Base-by-base conservation (phyloP, 2,888 invertebrate genomes). In the Archips crataeganus region DNA sequence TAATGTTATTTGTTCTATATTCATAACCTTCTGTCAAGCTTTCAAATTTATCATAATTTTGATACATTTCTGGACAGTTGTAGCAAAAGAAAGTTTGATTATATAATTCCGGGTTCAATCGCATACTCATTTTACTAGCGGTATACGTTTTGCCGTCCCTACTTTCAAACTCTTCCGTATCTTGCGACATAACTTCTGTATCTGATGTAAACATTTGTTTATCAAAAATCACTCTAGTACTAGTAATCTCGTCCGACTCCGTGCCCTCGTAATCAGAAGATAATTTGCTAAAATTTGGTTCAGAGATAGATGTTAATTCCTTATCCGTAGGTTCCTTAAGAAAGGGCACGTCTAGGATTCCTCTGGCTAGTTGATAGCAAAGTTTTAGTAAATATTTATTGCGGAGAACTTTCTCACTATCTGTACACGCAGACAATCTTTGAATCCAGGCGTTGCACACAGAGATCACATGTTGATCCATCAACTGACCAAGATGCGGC, bases 391-490 rank as follows among this genome's bases (percentile, higher is more conserved):
- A 79, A 61, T 94, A 91, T 76, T 90, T 93, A 75, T 94, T 94
- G 1, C 94, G 84, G 5, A 88, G 72, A 36, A 63, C 23, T 80
- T 91, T 92, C 75, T 94, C 94, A 9, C 81, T 77, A 2, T 85
- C 85, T 2, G 81, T 81, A 65, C 88, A 89, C 60, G 80, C 78
- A 0, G 88, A 88, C 0, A 94, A 84, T 74, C 87, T 87, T 71
- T 88, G 84, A n/a, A 94, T 89, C 94, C 94, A 94, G 3, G 88
- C 83, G 70, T 90, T 89, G 76, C 94, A 94, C 5, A 90, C 81
- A 36, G 85, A 81, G 6, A 90, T 88, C 4, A 87, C 81, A 51
- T 89, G 83, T 61, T 85, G 77, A 61, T 93, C 87, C 2, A 82
- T 79, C 10, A 94, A 76, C 75, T 91, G 89, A 15, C 79, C 81